Evolutionary conservation across 2,888 invertebrate species (phyloP).

Genomic region (Allacma fusca): DNA sequence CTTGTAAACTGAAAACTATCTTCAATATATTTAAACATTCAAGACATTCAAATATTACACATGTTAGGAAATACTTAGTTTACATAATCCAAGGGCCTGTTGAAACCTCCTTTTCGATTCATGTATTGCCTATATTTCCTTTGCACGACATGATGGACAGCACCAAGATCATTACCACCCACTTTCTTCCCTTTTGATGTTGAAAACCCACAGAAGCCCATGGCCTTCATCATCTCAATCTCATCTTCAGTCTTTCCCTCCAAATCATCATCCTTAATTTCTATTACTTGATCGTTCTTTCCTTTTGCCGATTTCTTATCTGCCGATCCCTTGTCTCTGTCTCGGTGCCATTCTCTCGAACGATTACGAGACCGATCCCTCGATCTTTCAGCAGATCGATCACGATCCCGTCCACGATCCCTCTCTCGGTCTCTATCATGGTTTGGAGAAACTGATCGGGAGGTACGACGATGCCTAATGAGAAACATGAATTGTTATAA

Average conservation of each 20-base stretch:
- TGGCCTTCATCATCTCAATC: slow-evolving; percentile 92
- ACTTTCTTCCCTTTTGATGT: slow-evolving; percentile 97
- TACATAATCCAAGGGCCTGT: slow-evolving; percentile 95
- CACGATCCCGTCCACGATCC: slow-evolving; percentile 33
- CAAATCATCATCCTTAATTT: slow-evolving; percentile 76
- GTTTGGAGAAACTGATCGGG: slow-evolving; percentile 9
- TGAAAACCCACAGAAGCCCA: slow-evolving; percentile 97
- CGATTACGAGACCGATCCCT: slow-evolving; percentile 26
- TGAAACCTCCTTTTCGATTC: slow-evolving; percentile 99
- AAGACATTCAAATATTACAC: too few relatives aligned
- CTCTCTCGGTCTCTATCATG: slow-evolving; percentile 48
- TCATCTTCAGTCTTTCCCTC: slow-evolving; percentile 91
- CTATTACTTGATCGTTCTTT: slow-evolving; percentile 63
- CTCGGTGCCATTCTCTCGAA: neutral
- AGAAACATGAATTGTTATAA: too few relatives aligned
- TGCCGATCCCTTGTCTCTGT: slow-evolving; percentile 23
- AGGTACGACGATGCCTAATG: slow-evolving; percentile 63
- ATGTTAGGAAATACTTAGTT: slow-evolving; percentile 72
- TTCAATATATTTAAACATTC: slow-evolving; percentile 13
- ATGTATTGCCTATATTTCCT: slow-evolving; percentile 98
- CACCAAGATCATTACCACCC: slow-evolving; percentile 91
- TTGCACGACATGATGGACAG: slow-evolving; percentile 93
- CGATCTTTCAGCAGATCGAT: slow-evolving; percentile 26
- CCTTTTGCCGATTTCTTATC: slow-evolving; percentile 42
- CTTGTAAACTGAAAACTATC: too few relatives aligned